phyloP scores from a whole-genome alignment of 2,888 invertebrate genomes.

The Conomelus anceps region DNA sequence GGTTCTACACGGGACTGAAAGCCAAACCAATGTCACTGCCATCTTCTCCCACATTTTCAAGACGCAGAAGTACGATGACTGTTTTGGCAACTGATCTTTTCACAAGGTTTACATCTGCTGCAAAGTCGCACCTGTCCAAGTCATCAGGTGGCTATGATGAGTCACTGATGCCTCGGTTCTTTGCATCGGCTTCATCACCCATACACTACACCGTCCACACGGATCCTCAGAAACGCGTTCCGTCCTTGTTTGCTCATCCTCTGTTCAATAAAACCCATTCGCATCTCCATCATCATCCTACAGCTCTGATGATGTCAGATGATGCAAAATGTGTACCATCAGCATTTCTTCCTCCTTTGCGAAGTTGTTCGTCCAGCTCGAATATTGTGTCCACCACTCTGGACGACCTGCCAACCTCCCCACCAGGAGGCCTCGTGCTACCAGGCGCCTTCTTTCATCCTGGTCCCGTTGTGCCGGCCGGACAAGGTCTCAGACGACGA shows the following conservation, averaged over 20 bases:
- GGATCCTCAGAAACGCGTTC: slow-evolving; percentile 1
- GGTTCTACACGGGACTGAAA: slow-evolving; percentile 21
- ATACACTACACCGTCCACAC: neutral
- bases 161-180: neutral
- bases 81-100: slow-evolving; percentile 18
- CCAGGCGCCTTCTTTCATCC: slow-evolving; percentile 6
- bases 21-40: slow-evolving; percentile 35
- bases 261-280: slow-evolving; percentile 42
- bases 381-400: slow-evolving; percentile 24
- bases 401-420: slow-evolving; percentile 9
- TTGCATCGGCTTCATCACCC: neutral
- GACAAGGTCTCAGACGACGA: slow-evolving; percentile 51
- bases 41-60: slow-evolving; percentile 37
- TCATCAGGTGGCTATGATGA: slow-evolving; percentile 22
- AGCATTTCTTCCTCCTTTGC: slow-evolving; percentile 20
- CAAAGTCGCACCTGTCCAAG: slow-evolving; percentile 17
- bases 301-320: neutral
- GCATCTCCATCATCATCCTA: neutral
- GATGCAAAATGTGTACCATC: slow-evolving; percentile 11
- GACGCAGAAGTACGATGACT: slow-evolving; percentile 24
- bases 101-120: slow-evolving; percentile 10
- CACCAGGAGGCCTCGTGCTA: neutral
- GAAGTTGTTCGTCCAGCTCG: slow-evolving; percentile 33
- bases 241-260: slow-evolving; percentile 54
- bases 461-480: slow-evolving; percentile 14